Evolutionary conservation across 2,113 vertebrate species (phyloP).

Genomic region (Callospermophilus lateralis): DNA sequence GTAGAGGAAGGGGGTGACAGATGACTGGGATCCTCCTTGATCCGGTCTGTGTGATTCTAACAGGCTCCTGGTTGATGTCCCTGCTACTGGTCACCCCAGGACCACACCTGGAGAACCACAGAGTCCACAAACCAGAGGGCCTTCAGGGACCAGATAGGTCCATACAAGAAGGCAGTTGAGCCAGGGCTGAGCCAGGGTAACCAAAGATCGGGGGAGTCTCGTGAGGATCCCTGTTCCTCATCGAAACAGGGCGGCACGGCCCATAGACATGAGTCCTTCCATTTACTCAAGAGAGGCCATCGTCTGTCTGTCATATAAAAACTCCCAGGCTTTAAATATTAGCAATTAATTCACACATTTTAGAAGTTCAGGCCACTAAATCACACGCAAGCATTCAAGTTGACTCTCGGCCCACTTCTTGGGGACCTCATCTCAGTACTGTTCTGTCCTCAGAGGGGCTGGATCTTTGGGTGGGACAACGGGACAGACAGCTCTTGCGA

Average conservation of each 20-base stretch:
- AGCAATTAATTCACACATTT: background rate
- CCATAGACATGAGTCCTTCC: background rate
- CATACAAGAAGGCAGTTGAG: background rate
- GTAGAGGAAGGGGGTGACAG: background rate
- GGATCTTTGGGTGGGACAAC: background rate
- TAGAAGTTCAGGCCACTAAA: background rate
- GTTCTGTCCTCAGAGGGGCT: background rate
- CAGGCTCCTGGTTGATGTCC: background rate
- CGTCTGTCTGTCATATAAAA: background rate
- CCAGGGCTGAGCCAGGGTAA: background rate
- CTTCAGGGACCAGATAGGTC: background rate
- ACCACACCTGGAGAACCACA: background rate
- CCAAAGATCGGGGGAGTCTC: background rate
- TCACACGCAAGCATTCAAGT: background rate
- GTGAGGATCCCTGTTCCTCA: background rate
- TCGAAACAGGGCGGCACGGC: rapidly evolving
- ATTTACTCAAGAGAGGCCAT: background rate
- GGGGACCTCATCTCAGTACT: background rate
- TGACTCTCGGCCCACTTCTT: background rate
- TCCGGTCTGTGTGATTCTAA: background rate
- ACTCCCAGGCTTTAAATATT: background rate
- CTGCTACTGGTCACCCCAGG: background rate
- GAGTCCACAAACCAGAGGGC: rapidly evolving
- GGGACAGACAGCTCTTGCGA: background rate
- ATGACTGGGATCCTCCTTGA: background rate